Evolutionary conservation across 2,113 vertebrate species (phyloP), one percentile per base, ranked within the genome.

Genomic region (Sinocyclocheilus anshuiensis): DNA sequence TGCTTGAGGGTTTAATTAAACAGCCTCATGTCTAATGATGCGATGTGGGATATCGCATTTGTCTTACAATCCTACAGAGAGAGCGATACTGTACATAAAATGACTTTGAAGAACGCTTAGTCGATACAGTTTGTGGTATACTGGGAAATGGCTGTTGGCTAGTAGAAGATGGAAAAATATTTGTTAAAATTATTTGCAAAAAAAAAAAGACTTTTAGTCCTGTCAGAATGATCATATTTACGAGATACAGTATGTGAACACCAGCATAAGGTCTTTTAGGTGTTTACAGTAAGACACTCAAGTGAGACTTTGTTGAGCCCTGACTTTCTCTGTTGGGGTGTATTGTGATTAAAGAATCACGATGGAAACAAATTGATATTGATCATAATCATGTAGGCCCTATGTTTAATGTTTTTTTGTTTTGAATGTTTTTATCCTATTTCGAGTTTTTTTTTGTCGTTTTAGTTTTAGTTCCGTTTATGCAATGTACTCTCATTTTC

Each of bases 1-100:
- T 83, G 86, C 90, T 89, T 84, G 36, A 78, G 88, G 90, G 84
- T 89, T 86, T 88, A 90, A 90, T 90, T 84, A 86, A 84, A 77
- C 77, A 84, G 75, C 83, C 80, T 76, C 81, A 24, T 83, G 83
- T 86, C 83, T 90, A 75, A 86, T 89, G 85, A 82, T 87, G 78
- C 71, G 79, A 85, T 85, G 85, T 75, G 79, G 84, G 77, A 84
- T 84, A 55, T 74, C 63, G 65, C 78, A 78, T 86, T 87, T 63
- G 22, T 75, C 77, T 87, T 76, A 74, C 61, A 78, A 36, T 36
- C 72, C 80, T 84, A 77, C 55, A 81, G 81, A 59, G 61, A 22
- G 7, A 39, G 67, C 10, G 45, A 53, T 20, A 77, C 24, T 13
- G 71, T 81, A 81, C 76, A 80, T 69, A 84, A 80, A 83, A 79